These are phyloP conservation scores for Lepus europaeus DNA, from an alignment of 2,113 vertebrate species.

Conservation along the genomic window DNA sequence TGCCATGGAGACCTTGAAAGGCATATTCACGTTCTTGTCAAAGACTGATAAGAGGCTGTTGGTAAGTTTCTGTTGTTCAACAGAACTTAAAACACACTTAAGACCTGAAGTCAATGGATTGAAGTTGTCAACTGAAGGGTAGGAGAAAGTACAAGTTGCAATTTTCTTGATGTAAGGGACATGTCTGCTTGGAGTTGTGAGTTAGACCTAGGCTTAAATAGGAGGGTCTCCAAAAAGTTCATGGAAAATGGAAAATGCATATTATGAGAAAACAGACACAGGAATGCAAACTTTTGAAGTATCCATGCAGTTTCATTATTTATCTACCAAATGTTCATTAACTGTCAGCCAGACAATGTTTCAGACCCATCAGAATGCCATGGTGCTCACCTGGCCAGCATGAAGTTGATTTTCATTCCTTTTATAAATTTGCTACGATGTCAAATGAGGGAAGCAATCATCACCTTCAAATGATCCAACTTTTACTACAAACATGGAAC, in stretches of 20 bases:
- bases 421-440: not conserved
- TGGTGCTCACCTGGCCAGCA: not conserved
- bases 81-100: not conserved
- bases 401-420: slow-evolving; percentile 4
- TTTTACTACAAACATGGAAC: not conserved
- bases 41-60: slow-evolving; percentile 90
- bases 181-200: not conserved
- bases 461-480: not conserved
- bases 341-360: not conserved
- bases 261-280: not conserved
- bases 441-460: not conserved
- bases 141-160: not conserved
- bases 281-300: too few species aligned
- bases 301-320: not conserved
- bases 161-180: not conserved
- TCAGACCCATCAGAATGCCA: not conserved
- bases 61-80: slow-evolving; percentile 86
- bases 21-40: slow-evolving; percentile 92
- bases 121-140: not conserved
- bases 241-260: too few species aligned
- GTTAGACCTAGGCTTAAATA: not conserved
- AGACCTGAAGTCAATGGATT: not conserved
- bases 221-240: too few species aligned
- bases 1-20: slow-evolving; percentile 82
- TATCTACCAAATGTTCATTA: not conserved